Percentiles rank a stretch among this genome's conserved stretches.
phyloP scores from a whole-genome alignment of 2,888 invertebrate genomes.

The Hydriomena furcata region DNA sequence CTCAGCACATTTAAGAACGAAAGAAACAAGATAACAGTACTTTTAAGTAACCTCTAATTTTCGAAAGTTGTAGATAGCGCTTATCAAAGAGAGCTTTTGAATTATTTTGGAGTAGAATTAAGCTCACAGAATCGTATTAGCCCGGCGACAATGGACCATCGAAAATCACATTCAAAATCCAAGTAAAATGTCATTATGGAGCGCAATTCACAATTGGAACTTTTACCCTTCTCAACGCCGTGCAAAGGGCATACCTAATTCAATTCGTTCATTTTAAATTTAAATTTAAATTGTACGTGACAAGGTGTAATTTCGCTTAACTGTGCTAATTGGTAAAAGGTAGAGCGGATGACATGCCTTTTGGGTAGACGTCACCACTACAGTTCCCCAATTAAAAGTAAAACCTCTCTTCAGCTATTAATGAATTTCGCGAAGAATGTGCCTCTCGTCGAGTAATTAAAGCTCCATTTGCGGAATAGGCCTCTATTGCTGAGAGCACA shows the following conservation, averaged over 20 bases:
- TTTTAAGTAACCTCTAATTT: constrained; percentile 14
- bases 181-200: constrained; percentile 46
- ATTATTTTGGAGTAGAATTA: constrained; percentile 7
- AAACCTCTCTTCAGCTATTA: constrained; percentile 43
- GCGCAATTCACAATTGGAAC: constrained; percentile 47
- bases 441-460: constrained; percentile 56
- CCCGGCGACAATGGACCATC: constrained; percentile 21
- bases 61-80: not conserved
- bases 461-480: constrained; percentile 56
- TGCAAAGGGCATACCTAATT: constrained; percentile 35
- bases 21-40: constrained; percentile 13
- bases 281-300: constrained; percentile 49
- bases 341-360: constrained; percentile 51
- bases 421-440: constrained; percentile 58
- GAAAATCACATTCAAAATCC: constrained; percentile 35
- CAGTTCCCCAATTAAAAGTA: constrained; percentile 58
- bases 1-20: not conserved
- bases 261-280: constrained; percentile 44
- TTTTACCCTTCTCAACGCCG: constrained; percentile 46
- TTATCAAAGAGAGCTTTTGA: constrained; percentile 4
- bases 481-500: constrained; percentile 37
- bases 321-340: constrained; percentile 52
- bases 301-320: constrained; percentile 55
- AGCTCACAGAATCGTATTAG: constrained; percentile 16
- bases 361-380: constrained; percentile 48